Evolutionary conservation across 2,888 invertebrate genomes (phyloP), one percentile per base, ranked within the genome.

Genomic region (Dynastes grantii): DNA sequence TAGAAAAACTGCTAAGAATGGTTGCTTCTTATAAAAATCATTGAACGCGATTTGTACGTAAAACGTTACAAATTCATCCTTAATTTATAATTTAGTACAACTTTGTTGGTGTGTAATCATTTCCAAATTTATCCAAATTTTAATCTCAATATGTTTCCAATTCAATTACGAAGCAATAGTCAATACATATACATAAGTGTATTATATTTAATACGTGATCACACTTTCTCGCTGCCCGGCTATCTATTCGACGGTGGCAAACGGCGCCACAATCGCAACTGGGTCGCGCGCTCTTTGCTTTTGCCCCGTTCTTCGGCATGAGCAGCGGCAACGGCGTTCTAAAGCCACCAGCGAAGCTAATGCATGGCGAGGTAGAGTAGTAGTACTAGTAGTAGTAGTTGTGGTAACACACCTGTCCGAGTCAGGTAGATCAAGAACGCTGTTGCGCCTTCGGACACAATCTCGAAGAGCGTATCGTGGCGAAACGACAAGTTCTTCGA

Each of bases 261-360:
- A 63, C 73, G 80, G 82, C 82, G 82, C 81, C 81, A 80, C 81
- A 77, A 80, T 79, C 81, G 81, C 82, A 82, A 81, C 80, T 82
- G 82, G 82, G 82, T 82, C 82, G 82, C 78, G 73, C 71, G 68
- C 64, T 76, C 78, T 78, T 79, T 77, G 78, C 80, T 67, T 29
- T 68, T 55, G 81, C 79, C 68, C 79, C 78, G 77, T 81, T 82
- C 82, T 82, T 82, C 79, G 79, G 75, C 70, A 58, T 58, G 22
- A n/a, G 27, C 55, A 58, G 16, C 55, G 55, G 55, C 55, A 58
- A 58, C 22, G 80, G n/a, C 58, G 76, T 78, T 78, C 37, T 58
- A 73, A 73, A 73, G 73, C 37, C 73, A 61, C 58, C 73, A 58
- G 55, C 55, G 67, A 9, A 67, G 67, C 45, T 67, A 49, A 27